phyloP scores from a whole-genome alignment of 2,888 invertebrate species.

The Cheilosia pagana region DNA sequence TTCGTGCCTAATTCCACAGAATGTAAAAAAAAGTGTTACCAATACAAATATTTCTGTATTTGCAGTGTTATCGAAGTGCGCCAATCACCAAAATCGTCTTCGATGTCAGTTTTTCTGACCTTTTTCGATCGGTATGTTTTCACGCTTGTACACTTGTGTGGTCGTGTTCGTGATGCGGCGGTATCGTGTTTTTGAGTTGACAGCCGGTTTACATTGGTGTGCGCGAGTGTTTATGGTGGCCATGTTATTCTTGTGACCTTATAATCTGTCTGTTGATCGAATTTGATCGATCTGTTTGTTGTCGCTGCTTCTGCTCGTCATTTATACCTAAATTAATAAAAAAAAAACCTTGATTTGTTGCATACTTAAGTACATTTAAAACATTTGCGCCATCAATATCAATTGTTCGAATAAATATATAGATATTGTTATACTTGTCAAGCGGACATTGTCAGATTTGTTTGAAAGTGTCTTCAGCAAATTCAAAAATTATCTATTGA shows the following conservation, averaged over 20 bases:
- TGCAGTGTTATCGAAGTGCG: constrained; percentile 17
- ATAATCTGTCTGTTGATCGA: constrained; percentile 53
- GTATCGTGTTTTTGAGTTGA: constrained; percentile 28
- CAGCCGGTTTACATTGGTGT: constrained; percentile 36
- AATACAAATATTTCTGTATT: constrained; percentile 24
- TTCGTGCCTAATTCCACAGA: background rate
- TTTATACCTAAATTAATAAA: background rate
- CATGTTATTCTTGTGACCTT: constrained; percentile 50
- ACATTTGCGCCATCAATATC: background rate
- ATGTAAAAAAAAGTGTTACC: constrained; percentile 52
- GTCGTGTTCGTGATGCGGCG: background rate
- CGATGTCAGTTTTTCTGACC: constrained; percentile 40
- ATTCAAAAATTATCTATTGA: too few relatives aligned
- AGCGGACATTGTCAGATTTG: too few relatives aligned
- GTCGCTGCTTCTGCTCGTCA: constrained; percentile 6
- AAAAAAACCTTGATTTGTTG: constrained; percentile 47
- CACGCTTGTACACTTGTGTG: background rate
- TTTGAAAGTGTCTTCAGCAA: too few relatives aligned
- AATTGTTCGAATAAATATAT: background rate
- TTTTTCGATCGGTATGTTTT: constrained; percentile 37
- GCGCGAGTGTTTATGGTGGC: constrained; percentile 24
- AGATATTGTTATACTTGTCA: too few relatives aligned
- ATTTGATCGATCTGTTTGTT: constrained; percentile 60
- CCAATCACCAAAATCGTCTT: background rate
- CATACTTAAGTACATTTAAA: background rate